A percentile compares a stretch with the other conserved stretches of the same genome.
Conservation (phyloP, 2,797 vertebrate species). For the Acanthis flammea region DNA sequence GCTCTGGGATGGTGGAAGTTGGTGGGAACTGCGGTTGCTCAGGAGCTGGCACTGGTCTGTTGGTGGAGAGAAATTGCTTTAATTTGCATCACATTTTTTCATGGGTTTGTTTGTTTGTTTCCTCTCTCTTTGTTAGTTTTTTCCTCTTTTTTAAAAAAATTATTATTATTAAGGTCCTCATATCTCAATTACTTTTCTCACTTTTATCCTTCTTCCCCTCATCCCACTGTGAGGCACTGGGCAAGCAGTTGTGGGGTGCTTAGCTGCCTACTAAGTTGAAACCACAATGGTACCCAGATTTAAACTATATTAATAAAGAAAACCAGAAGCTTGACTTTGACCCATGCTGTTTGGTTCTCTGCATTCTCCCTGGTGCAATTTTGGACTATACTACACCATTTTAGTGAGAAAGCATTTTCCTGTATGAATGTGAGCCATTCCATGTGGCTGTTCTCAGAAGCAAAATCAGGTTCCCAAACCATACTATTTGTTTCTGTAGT, state of each 20-base stretch:
- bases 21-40: accelerated
- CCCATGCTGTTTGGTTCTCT: neutral
- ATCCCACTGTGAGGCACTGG: neutral
- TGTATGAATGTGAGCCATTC: accelerated
- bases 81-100: neutral
- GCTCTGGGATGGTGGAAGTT: neutral
- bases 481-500: neutral
- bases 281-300: neutral
- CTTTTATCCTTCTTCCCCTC: neutral
- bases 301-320: neutral
- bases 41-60: neutral
- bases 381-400: neutral
- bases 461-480: neutral
- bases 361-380: neutral
- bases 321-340: neutral
- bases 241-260: neutral
- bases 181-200: neutral
- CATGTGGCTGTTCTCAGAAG: neutral
- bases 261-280: neutral
- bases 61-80: neutral
- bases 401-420: neutral
- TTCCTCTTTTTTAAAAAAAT: neutral
- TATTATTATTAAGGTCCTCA: neutral
- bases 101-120: accelerated
- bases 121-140: neutral